These are phyloP conservation scores for Fragum fragum DNA, from an alignment of 2,888 invertebrate genomes.

Conservation along the genomic window DNA sequence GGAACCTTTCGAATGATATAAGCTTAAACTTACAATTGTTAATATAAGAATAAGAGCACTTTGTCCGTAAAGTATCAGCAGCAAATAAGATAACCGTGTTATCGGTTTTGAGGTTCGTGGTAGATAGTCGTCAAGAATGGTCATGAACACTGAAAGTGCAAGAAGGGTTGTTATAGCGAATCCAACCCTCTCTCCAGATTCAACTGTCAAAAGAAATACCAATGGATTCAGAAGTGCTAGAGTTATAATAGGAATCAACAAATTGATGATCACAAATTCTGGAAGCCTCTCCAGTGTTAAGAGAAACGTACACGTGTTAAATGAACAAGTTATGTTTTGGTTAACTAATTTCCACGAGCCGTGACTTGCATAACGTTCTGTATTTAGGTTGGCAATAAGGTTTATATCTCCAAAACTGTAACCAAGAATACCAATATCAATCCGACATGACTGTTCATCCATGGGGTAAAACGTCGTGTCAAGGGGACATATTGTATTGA, in stretches of 20 bases:
- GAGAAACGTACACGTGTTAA: neutral
- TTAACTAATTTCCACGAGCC: neutral
- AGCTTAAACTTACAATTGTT: neutral
- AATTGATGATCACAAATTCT: neutral
- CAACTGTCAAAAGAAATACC: neutral
- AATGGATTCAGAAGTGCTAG: slow-evolving; percentile 2
- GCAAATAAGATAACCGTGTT: neutral
- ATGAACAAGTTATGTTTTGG: neutral
- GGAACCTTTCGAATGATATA: neutral
- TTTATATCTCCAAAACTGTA: neutral
- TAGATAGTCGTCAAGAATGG: slow-evolving; percentile 1
- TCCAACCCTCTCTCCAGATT: neutral
- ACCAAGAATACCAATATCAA: neutral
- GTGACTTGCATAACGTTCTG: neutral
- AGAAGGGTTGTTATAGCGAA: neutral
- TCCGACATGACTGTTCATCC: neutral
- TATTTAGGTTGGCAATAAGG: neutral
- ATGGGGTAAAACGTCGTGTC: neutral
- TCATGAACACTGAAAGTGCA: slow-evolving; percentile 3
- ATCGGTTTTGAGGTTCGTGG: neutral
- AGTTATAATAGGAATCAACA: neutral
- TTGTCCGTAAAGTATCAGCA: neutral
- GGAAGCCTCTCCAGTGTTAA: neutral
- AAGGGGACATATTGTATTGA: neutral
- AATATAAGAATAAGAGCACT: slow-evolving; percentile 2